Evolutionary conservation across 35 echinoderm and acorn worm species (phyloP).

Genomic region (Acanthaster planci): DNA sequence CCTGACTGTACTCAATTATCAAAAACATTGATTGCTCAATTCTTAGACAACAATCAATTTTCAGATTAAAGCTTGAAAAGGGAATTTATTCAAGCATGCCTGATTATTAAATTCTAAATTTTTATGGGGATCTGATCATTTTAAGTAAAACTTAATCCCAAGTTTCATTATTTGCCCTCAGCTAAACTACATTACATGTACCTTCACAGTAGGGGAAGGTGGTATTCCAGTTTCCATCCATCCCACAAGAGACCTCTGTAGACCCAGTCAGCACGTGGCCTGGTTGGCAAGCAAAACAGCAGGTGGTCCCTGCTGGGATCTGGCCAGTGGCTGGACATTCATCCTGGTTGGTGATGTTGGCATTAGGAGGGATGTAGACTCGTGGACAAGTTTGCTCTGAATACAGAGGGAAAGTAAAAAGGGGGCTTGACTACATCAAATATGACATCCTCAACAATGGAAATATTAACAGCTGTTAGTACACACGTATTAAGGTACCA

Average conservation of each 20-base stretch:
- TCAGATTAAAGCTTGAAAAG: no score
- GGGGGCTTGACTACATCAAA: not conserved
- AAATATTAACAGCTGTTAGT: not conserved
- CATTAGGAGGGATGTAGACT: not conserved
- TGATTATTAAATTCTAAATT: no score
- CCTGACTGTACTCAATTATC: no score
- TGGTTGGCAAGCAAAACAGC: slow-evolving; percentile 28
- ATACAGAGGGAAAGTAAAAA: not conserved
- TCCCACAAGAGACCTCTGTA: slow-evolving; percentile 23
- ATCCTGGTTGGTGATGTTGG: slow-evolving; percentile 9
- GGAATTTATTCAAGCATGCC: no score
- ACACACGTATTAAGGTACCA: not conserved
- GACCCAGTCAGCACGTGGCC: slow-evolving; percentile 39
- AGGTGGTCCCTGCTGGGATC: slow-evolving; percentile 32
- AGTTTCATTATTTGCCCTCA: no score
- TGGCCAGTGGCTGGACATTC: slow-evolving; percentile 19
- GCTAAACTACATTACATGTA: no score
- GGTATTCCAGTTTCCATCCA: slow-evolving; percentile 34
- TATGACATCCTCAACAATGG: not conserved
- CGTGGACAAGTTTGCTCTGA: slow-evolving; percentile 10
- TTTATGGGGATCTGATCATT: no score
- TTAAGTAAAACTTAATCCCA: no score
- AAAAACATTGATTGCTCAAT: no score
- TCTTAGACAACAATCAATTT: no score
- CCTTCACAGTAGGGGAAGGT: slow-evolving; percentile 36